A percentile compares a stretch with the other conserved stretches of the same genome.
These are phyloP conservation scores for Papilio glaucus DNA, from an alignment of 1,140 invertebrate species.

Conservation along the genomic window DNA sequence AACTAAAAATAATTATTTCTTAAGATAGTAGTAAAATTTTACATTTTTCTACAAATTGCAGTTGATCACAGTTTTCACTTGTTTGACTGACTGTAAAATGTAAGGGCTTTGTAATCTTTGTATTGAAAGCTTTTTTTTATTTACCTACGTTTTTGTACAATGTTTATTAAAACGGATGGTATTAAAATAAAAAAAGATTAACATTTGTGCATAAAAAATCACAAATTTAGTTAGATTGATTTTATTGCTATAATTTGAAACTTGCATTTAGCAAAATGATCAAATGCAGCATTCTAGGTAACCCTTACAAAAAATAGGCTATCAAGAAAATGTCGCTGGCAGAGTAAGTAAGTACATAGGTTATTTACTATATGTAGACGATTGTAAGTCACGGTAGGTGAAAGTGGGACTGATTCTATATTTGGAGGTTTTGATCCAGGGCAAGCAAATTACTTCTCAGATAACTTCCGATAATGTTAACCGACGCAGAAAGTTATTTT, in stretches of 20 bases:
- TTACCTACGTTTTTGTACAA: not conserved
- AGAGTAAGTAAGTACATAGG: slow-evolving; percentile 21
- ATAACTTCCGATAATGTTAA: not conserved
- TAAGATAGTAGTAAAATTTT: too few species aligned
- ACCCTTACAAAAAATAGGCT: not conserved
- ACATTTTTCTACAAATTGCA: too few species aligned
- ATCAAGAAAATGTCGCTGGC: not conserved
- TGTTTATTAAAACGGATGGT: not conserved
- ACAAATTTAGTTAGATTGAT: not conserved
- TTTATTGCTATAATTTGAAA: not conserved
- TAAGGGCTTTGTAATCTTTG: too few species aligned
- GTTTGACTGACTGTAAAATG: too few species aligned
- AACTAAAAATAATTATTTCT: too few species aligned
- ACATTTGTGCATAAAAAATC: not conserved
- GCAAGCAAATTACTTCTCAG: not conserved
- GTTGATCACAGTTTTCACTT: too few species aligned
- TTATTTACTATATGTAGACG: not conserved
- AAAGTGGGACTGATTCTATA: not conserved
- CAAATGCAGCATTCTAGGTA: not conserved
- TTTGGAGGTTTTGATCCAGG: not conserved
- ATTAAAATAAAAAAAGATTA: not conserved
- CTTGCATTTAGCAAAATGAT: not conserved
- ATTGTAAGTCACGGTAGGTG: not conserved
- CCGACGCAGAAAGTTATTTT: too few species aligned
- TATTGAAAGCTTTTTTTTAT: not conserved